These are phyloP conservation scores for Holothuria scabra DNA, from an alignment of 53 echinoderm and acorn worm species.

Conservation along the genomic window DNA sequence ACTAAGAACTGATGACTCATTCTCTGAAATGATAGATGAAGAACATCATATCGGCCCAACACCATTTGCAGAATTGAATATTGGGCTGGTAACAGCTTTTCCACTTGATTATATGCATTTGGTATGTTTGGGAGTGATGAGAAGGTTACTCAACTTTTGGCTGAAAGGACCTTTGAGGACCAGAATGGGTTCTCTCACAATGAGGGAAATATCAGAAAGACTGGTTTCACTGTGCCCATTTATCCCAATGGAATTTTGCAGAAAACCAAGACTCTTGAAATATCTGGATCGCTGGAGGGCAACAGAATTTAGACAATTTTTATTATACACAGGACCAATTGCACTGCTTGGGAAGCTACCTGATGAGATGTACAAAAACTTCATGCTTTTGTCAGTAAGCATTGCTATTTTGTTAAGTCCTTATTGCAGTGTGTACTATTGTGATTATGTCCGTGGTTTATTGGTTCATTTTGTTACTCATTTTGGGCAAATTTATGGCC, in stretches of 20 bases:
- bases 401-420: conserved; percentile 31
- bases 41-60: conserved; percentile 9
- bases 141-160: neutral
- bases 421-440: conserved; percentile 6
- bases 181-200: neutral
- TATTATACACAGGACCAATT: conserved; percentile 46
- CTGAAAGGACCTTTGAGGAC: conserved; percentile 26
- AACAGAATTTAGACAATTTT: conserved; percentile 45
- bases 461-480: conserved; percentile 20
- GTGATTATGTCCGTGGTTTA: conserved; percentile 32
- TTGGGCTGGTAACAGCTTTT: conserved; percentile 13
- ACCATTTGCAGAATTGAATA: neutral
- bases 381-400: conserved; percentile 5
- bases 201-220: conserved; percentile 8
- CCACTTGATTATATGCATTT: conserved; percentile 22
- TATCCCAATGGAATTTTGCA: conserved; percentile 35
- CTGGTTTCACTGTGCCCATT: neutral
- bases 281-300: conserved; percentile 58
- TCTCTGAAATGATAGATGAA: neutral
- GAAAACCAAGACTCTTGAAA: conserved; percentile 23
- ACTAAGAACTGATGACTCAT: neutral
- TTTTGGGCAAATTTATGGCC: conserved; percentile 38
- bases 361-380: conserved; percentile 8
- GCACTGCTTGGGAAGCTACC: neutral
- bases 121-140: conserved; percentile 26